Base-by-base conservation (phyloP, 2,888 invertebrate genomes). In the Allophyes oxyacanthae region DNA sequence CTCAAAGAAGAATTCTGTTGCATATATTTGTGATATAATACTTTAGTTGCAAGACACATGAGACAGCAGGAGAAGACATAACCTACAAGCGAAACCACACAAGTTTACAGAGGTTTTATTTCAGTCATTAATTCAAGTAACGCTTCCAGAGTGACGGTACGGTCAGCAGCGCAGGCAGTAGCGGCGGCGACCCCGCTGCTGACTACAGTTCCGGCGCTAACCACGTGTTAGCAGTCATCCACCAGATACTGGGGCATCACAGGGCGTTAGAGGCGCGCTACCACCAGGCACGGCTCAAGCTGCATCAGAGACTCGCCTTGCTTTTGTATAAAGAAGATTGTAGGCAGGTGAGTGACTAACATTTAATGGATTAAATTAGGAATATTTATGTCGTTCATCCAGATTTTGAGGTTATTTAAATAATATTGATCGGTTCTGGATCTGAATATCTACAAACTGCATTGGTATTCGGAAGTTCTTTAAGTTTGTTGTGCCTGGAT, bases 181-280 rank as follows among this genome's bases (percentile, higher is more conserved):
- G 96, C 75, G 96, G 96, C 48, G 96, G 96, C 15, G 98, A 98
- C 87, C 98, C 98, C 0, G 98, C 98, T 0, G 98, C 99, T 0
- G 99, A 99, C 92, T 99, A 99, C 88, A 98, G 98, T 64, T 99
- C 97, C 75, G 99, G 99, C 34, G 99, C 99, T 48, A 98, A 98
- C 82, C 99, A 99, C 91, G 99, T 99, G 46, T 94, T 99, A 66
- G 98, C 98, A 46, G 98, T 99, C 43, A 99, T 99, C 70, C 99
- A 99, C 91, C 98, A 99, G 94, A 99, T 99, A 78, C 94, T 99
- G 56, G 98, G 98, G 50, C 98, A 99, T 85, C 99, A 99, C 86
- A 95, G 99, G 51, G 97, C 98, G 6, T 94, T 99, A 36, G 99
- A 99, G 88, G 98, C 98, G 70, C 96, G 98, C 64, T 99, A 99